Evolutionary conservation across 2,113 vertebrate genomes (phyloP), one percentile per base, ranked within the genome.

Genomic region (Macaca nemestrina): DNA sequence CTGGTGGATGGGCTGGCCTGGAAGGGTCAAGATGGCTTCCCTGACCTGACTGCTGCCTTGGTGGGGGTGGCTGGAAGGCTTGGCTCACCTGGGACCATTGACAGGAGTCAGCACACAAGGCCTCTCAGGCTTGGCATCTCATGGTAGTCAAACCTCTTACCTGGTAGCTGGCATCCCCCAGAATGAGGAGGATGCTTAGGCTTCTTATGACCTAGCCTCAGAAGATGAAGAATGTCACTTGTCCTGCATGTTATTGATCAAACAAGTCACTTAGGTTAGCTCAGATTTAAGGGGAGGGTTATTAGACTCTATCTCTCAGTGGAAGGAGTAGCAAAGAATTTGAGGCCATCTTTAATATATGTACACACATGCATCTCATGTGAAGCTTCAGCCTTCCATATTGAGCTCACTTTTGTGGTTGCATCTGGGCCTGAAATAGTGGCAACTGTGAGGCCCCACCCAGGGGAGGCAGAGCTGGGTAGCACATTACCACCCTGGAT

Each of bases 401-500:
- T 6, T 8, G 40, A 93, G 55, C 45, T 68, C 32, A 25, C 30
- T 59, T n/a, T 64, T 12, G 76, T 4, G 27, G 5, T 27, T 72
- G 6, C 17, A 6, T 38, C 18, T 48, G 64, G 57, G 25, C n/a
- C 78, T 0, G 25, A 57, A 32, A 50, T 20, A 20, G 57, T 7
- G 81, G n/a, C 52, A 14, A 2, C 27, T 17, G 35, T 3, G 35
- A 59, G 35, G 38, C 32, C 3, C 7, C 22, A 23, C 27, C 22
- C n/a, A 16, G 61, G 27, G 61, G 3, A 3, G 57, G 6, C 72
- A 64, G 80, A 45, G 17, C n/a, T 2, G 9, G 73, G 81, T 14
- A 17, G 45, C 1, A 4, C 0, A 27, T 35, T 0, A 5, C 2
- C 88, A 30, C 30, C 23, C 11, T 32, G 8, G 0, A 35, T 14